These are phyloP conservation scores for Wasmannia auropunctata DNA, from an alignment of 1,140 invertebrate species.

Conservation along the genomic window DNA sequence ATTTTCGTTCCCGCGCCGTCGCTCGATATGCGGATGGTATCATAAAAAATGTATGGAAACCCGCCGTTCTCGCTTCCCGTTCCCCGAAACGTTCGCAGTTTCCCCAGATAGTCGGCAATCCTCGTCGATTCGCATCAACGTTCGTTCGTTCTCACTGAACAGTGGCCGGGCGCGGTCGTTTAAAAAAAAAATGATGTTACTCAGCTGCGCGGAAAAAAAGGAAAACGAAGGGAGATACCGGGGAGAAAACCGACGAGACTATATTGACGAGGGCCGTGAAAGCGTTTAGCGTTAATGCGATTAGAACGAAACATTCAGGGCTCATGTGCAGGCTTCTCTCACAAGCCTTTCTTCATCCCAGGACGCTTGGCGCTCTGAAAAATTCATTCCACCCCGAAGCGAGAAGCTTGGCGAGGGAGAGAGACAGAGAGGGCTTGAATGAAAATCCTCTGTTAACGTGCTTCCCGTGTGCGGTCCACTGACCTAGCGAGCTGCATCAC, in stretches of 20 bases:
- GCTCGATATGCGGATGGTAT: conserved; percentile 23
- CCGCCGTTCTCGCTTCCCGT: not conserved
- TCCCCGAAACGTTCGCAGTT: conserved; percentile 49
- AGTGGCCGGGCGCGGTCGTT: not conserved
- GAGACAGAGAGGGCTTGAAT: conserved; percentile 5
- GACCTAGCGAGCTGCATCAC: conserved; percentile 54
- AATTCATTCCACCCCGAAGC: conserved; percentile 61
- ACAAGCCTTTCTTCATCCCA: not conserved
- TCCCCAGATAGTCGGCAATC: conserved; percentile 35
- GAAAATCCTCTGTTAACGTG: conserved; percentile 52
- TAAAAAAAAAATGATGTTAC: conserved; percentile 61
- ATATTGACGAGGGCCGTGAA: conserved; percentile 11
- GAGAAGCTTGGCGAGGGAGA: not conserved
- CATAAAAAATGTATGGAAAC: conserved; percentile 60
- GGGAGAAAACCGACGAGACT: not conserved
- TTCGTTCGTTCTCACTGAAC: conserved; percentile 10
- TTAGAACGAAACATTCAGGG: conserved; percentile 22
- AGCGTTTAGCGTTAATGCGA: conserved; percentile 37
- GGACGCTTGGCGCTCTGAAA: conserved; percentile 42
- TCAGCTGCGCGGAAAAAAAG: not conserved
- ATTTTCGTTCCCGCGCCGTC: conserved; percentile 10
- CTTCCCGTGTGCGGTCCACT: conserved; percentile 31
- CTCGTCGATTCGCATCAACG: conserved; percentile 55
- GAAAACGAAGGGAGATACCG: not conserved
- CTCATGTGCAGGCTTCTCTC: not conserved